phyloP scores from a whole-genome alignment of 2,888 invertebrate species.

The Drymonia ruficornis region DNA sequence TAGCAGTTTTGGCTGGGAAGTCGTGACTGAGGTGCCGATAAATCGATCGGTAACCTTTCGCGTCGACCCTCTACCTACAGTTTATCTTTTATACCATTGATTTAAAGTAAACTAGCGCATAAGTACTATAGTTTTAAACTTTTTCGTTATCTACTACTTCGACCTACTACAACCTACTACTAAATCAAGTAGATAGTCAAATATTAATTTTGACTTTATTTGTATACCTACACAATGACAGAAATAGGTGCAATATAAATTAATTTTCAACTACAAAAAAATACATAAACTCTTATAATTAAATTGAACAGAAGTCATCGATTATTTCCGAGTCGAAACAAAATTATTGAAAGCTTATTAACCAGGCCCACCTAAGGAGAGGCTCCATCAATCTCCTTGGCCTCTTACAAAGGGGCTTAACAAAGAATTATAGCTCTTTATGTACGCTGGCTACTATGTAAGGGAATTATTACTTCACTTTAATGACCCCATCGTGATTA shows the following conservation, averaged over 20 bases:
- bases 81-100: no score
- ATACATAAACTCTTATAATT: slow-evolving; percentile 36
- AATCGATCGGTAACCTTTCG: slow-evolving; percentile 17
- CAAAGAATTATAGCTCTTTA: slow-evolving; percentile 79
- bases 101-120: no score
- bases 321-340: slow-evolving; percentile 49
- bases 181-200: no score
- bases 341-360: slow-evolving; percentile 74
- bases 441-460: slow-evolving; percentile 76
- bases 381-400: slow-evolving; percentile 73
- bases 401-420: slow-evolving; percentile 73
- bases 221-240: no score
- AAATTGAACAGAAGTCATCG: slow-evolving; percentile 56
- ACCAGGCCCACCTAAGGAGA: slow-evolving; percentile 79
- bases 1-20: neutral
- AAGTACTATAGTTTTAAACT: no score
- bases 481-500: slow-evolving; percentile 78
- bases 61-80: neutral
- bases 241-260: slow-evolving; percentile 6
- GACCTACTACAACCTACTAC: no score
- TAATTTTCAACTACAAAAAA: slow-evolving; percentile 3
- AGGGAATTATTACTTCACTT: slow-evolving; percentile 77
- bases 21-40: neutral
- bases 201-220: no score
- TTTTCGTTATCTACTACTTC: no score